Evolutionary conservation across 1,140 invertebrate species (phyloP), one percentile per base, ranked within the genome.

Genomic region (Camponotus vicinus): DNA sequence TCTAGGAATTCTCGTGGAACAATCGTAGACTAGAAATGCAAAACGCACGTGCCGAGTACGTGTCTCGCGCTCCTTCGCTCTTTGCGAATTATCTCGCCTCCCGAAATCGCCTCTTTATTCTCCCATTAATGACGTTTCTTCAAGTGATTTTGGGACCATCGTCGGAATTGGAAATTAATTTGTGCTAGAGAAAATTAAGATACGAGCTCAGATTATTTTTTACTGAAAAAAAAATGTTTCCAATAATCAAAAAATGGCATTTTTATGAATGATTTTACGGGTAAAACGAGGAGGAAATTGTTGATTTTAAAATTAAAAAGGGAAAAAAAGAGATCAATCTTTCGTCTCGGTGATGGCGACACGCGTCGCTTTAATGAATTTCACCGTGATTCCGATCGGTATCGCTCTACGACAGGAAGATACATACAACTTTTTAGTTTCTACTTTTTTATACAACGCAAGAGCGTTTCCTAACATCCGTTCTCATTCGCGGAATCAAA

Each of bases 401-500:
- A 83, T 90, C 91, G 63, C 88, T 76, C 88, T 76, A 52, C 86
- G 67, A 84, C 85, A 67, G 86, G 91, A 93, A 92, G 93, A 93
- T 93, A 85, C 92, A 93, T 93, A 85, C 92, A 90, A 88, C 93
- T 93, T 93, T 93, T 93, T 92, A 93, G 92, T 93, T 93, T 93
- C 92, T 92, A 92, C 90, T 92, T 93, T 92, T 93, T 92, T 93
- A 89, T 88, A 91, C 91, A 83, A 89, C 88, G 91, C 91, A 93
- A 89, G 87, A 88, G 79, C 91, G 88, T 94, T 94, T 94, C 93
- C 90, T 94, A 94, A 94, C 94, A 92, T 94, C 94, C 94, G 94
- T 93, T 94, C 93, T 92, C 92, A 90, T 94, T 94, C 89, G 90
- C 91, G 92, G 92, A 94, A 94, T 94, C 93, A 93, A 94, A 93